These are phyloP conservation scores for Erithacus rubecula DNA, from an alignment of 2,797 vertebrate species.

Conservation along the genomic window DNA sequence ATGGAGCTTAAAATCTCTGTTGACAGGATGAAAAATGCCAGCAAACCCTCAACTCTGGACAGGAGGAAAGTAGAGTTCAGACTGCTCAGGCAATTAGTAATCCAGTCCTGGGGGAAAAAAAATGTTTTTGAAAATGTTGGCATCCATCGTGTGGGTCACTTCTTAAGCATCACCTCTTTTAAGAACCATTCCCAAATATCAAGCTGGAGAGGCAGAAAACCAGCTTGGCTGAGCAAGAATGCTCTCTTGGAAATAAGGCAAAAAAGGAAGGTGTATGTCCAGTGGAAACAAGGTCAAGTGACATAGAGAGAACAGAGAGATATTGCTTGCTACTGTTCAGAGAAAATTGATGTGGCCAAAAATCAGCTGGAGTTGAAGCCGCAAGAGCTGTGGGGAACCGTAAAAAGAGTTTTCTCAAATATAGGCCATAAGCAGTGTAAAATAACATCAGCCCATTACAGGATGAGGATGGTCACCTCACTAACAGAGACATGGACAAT, in stretches of 20 bases:
- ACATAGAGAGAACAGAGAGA: background rate
- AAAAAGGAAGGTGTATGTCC: background rate
- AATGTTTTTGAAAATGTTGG: background rate
- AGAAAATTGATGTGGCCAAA: background rate
- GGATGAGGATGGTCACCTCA: background rate
- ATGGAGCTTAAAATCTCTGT: background rate
- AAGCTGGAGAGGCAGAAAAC: background rate
- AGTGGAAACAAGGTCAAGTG: background rate
- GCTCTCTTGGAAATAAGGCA: background rate
- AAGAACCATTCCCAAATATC: background rate
- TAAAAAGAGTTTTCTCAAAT: background rate
- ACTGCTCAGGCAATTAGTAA: background rate
- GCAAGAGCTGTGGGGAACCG: background rate
- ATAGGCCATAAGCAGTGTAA: background rate
- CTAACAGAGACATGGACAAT: background rate
- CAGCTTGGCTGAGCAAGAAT: background rate
- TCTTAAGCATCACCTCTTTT: background rate
- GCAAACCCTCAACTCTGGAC: background rate
- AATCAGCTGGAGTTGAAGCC: background rate
- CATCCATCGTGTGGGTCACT: background rate
- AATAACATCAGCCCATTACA: background rate
- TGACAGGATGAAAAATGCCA: background rate
- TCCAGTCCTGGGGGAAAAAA: background rate
- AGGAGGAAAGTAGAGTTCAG: background rate
- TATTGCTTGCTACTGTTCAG: background rate